phyloP scores from a whole-genome alignment of 2,113 vertebrate genomes.

The Catharus bicknelli region DNA sequence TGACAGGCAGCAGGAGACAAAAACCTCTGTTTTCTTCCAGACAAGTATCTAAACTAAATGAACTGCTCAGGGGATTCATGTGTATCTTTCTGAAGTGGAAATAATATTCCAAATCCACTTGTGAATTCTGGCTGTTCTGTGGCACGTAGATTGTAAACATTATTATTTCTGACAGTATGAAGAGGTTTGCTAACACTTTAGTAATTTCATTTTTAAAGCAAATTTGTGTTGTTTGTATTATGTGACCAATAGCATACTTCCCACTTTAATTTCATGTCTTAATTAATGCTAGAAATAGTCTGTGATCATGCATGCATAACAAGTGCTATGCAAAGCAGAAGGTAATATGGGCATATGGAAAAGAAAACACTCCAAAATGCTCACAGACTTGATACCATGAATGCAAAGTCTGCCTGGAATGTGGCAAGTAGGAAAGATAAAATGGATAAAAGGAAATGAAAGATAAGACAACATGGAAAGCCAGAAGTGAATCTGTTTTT shows the following conservation, averaged over 20 bases:
- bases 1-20: neutral
- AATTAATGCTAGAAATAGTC: conserved; percentile 62
- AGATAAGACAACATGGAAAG: neutral
- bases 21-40: neutral
- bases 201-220: conserved; percentile 67
- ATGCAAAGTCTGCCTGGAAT: neutral
- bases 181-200: conserved; percentile 50
- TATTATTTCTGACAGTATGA: conserved; percentile 54
- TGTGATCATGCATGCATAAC: conserved; percentile 52
- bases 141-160: conserved; percentile 20
- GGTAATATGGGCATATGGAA: neutral
- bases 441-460: neutral
- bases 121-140: conserved; percentile 28
- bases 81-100: conserved; percentile 20
- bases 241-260: conserved; percentile 56
- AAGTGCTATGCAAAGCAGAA: conserved; percentile 48
- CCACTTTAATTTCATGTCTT: conserved; percentile 64
- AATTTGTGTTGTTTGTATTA: conserved; percentile 59
- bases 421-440: neutral
- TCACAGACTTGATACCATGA: neutral
- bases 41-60: neutral
- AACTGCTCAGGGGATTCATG: neutral
- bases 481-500: neutral
- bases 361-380: conserved; percentile 15
- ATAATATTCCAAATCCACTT: conserved; percentile 31